phyloP scores from a whole-genome alignment of 2,113 vertebrate species.

The Willisornis vidua region DNA sequence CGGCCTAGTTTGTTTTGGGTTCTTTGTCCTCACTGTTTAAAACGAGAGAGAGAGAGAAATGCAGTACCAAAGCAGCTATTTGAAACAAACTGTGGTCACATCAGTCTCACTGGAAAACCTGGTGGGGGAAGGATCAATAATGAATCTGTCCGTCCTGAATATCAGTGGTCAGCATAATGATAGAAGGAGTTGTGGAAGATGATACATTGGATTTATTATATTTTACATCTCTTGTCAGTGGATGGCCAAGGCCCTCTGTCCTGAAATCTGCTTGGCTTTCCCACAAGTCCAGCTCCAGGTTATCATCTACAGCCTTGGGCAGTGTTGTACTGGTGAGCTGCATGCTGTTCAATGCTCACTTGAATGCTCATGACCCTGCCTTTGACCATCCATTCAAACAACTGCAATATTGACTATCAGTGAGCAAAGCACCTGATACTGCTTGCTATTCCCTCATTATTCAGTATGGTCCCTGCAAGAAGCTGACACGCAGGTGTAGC shows the following conservation, averaged over 20 bases:
- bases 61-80: background rate
- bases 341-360: rapidly evolving
- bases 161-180: background rate
- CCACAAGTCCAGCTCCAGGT: background rate
- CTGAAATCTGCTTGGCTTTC: background rate
- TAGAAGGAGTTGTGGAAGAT: background rate
- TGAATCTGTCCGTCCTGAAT: background rate
- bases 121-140: background rate
- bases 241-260: background rate
- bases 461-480: background rate
- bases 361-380: background rate
- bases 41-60: background rate
- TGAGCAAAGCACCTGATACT: background rate
- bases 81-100: background rate
- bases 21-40: background rate
- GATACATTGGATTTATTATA: background rate
- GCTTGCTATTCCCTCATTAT: background rate
- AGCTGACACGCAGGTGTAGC: background rate
- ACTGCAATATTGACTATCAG: background rate
- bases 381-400: background rate
- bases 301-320: background rate
- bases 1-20: background rate
- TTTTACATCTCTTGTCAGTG: background rate
- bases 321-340: rapidly evolving
- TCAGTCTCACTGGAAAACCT: background rate